phyloP scores from a whole-genome alignment of 2,797 vertebrate species.

The Ambastaia sidthimunki region DNA sequence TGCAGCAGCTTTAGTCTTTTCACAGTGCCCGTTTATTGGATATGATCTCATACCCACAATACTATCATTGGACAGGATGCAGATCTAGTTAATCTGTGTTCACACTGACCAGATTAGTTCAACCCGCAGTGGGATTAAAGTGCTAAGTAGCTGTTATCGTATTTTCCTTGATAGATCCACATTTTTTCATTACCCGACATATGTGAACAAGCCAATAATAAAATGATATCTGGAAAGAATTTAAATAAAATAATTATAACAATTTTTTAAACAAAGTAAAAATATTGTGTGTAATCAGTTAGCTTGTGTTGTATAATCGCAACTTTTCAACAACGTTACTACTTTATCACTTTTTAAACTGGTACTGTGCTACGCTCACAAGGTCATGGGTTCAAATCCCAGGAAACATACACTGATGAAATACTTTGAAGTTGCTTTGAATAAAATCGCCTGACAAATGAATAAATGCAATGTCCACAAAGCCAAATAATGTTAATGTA shows the following conservation, averaged over 20 bases:
- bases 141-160: slow-evolving; percentile 63
- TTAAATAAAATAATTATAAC: neutral
- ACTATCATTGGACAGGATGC: slow-evolving; percentile 60
- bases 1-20: neutral
- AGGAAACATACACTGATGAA: neutral
- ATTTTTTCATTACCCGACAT: neutral
- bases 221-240: neutral
- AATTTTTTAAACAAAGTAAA: neutral
- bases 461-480: slow-evolving; percentile 12
- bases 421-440: neutral
- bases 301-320: neutral
- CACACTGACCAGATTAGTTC: slow-evolving; percentile 71
- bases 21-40: neutral
- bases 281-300: neutral
- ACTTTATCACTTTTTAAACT: neutral
- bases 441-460: slow-evolving; percentile 21
- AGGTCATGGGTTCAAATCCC: neutral
- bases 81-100: slow-evolving; percentile 75
- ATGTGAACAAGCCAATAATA: neutral
- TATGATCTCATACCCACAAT: slow-evolving; percentile 49
- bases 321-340: neutral
- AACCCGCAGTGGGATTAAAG: slow-evolving; percentile 70
- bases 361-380: neutral
- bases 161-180: neutral
- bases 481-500: slow-evolving; percentile 26